Conservation (phyloP, 2,888 invertebrate species). For the Athrips mouffetella region DNA sequence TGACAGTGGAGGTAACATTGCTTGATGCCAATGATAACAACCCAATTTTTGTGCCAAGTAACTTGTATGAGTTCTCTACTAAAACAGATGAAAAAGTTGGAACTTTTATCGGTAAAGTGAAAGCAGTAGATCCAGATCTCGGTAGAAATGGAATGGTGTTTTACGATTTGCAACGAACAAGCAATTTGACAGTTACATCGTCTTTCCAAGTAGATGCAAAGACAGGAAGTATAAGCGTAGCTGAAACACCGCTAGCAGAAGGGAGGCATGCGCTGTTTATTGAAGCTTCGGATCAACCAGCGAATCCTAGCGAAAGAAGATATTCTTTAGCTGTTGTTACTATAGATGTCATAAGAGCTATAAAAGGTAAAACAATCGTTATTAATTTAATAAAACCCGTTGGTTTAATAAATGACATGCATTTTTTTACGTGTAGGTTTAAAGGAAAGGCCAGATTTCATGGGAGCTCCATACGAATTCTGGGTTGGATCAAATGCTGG, state of each 20-base stretch:
- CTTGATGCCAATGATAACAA: constrained; percentile 95
- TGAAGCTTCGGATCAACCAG: constrained; percentile 90
- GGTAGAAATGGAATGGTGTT: constrained; percentile 85
- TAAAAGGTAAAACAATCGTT: constrained; percentile 52
- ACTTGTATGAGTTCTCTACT: constrained; percentile 88
- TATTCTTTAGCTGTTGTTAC: constrained; percentile 92
- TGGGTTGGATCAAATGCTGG: constrained; percentile 93
- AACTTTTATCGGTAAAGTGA: constrained; percentile 86
- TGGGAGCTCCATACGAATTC: constrained; percentile 92
- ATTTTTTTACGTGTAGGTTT: constrained; percentile 57
- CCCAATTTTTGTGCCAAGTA: constrained; percentile 90
- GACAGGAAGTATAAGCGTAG: constrained; percentile 83
- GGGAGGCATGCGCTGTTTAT: constrained; percentile 89
- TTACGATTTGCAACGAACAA: constrained; percentile 84
- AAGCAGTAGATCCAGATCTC: constrained; percentile 89
- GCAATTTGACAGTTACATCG: constrained; percentile 79
- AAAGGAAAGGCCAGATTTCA: constrained; percentile 84
- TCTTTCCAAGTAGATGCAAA: constrained; percentile 86
- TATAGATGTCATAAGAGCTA: constrained; percentile 82
- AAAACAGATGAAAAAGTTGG: constrained; percentile 83
- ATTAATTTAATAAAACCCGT: constrained; percentile 1
- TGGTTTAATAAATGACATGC: background rate
- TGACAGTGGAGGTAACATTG: constrained; percentile 88
- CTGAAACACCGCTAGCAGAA: constrained; percentile 81
- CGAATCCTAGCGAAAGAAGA: constrained; percentile 89